Base-by-base conservation (phyloP, 2,113 vertebrate genomes). In the Onychorhynchus coronatus region DNA sequence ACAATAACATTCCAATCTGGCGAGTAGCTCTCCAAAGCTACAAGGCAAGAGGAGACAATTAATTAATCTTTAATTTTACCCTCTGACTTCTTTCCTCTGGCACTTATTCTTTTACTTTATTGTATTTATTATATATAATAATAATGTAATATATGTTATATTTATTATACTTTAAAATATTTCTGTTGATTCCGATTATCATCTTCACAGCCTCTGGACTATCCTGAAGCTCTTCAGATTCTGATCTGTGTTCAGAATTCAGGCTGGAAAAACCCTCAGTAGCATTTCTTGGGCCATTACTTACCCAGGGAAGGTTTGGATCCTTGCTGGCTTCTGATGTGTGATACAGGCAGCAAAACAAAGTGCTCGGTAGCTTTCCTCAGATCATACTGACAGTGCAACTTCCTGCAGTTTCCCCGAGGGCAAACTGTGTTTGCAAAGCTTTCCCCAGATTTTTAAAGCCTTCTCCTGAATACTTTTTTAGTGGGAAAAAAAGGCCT, bases 251-350 rank as follows among this genome's bases (percentile, higher is more conserved):
- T n/a, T 52, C 63, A 80, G 63, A 76, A 73, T 66, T 66, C 37
- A 44, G 33, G 33, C 65, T 52, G 5, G 5, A 92, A 88, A 83
- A 76, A 22, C 46, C 46, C 39, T 88, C 3, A 2, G 58, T n/a
- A 75, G 1, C 37, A 23, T 71, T 91, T 88, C 20, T 73, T 83
- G 18, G 8, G 18, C 30, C 44, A 2, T 15, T 25, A 27, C 52
- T 72, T 61, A 55, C 5, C 12, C 6, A 50, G 17, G 7, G 8
- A 46, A n/a, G 22, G 10, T 73, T 85, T 27, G 41, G 49, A 25
- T 68, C 0, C 0, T 47, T 62, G 4, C 25, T 72, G 14, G 27
- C n/a, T 82, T 42, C 14, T 1, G 0, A 20, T 61, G 12, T 41
- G 30, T 30, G 27, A 50, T 56, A 53, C 31, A 44, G 66, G 74